Evolutionary conservation across 1,140 invertebrate species (phyloP).

Genomic region (Dreissena polymorpha): DNA sequence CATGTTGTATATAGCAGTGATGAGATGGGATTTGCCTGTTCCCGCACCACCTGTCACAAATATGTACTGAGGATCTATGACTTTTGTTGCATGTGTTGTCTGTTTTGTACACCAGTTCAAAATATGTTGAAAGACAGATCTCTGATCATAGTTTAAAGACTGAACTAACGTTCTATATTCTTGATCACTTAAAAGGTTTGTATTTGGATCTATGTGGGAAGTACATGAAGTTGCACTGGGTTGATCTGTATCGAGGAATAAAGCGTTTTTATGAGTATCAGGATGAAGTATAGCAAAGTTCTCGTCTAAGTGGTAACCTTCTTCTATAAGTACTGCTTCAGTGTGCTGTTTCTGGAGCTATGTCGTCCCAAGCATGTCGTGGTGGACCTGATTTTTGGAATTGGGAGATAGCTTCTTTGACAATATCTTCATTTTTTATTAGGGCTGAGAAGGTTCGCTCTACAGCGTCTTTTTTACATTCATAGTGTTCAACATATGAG

Average conservation of each 20-base stretch:
- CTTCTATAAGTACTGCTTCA: conserved; percentile 29
- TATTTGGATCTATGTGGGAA: background rate
- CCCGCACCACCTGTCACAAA: conserved; percentile 47
- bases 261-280: conserved; percentile 9
- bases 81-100: background rate
- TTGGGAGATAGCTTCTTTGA: conserved; percentile 17
- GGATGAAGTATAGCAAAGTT: conserved; percentile 32
- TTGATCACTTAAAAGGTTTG: conserved; percentile 19
- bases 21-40: conserved; percentile 41
- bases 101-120: conserved; percentile 29
- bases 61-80: conserved; percentile 24
- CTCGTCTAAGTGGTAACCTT: conserved; percentile 27
- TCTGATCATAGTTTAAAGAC: conserved; percentile 39
- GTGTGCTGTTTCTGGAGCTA: conserved; percentile 29
- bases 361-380: conserved; percentile 32
- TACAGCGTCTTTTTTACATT: conserved; percentile 13
- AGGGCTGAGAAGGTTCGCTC: background rate
- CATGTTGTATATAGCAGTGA: conserved; percentile 43
- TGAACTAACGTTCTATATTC: conserved; percentile 30
- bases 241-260: background rate
- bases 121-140: conserved; percentile 26
- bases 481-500: conserved; percentile 36
- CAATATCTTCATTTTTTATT: conserved; percentile 29
- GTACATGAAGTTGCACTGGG: background rate
- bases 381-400: conserved; percentile 17